Percentiles rank a stretch among this genome's conserved stretches.
phyloP scores from a whole-genome alignment of 2,888 invertebrate genomes.

The Caenorhabditis macrosperma region DNA sequence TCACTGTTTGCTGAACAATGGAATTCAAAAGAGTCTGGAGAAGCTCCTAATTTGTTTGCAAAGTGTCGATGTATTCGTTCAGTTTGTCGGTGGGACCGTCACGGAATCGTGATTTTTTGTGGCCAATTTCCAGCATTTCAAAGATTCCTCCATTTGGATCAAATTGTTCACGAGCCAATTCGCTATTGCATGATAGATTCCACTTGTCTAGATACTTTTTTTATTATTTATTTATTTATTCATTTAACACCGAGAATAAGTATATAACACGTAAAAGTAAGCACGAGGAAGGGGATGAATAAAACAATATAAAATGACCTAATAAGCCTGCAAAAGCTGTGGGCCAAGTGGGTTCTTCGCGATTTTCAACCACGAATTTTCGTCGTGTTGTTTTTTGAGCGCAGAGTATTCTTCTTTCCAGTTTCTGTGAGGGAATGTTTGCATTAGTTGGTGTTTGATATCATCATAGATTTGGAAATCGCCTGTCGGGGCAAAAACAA shows the following conservation, averaged over 20 bases:
- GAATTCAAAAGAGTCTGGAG: constrained; percentile 30
- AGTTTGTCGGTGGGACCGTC: constrained; percentile 32
- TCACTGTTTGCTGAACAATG: constrained; percentile 16
- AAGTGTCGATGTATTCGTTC: constrained; percentile 29
- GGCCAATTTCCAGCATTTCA: constrained; percentile 19
- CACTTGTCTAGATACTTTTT: constrained; percentile 29
- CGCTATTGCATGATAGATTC: constrained; percentile 31
- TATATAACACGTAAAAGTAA: no score
- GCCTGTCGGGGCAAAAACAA: constrained; percentile 28
- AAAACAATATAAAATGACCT: no score
- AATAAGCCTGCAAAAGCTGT: no score
- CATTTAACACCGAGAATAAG: no score
- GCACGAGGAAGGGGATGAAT: no score
- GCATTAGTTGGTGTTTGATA: constrained; percentile 24
- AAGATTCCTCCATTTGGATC: constrained; percentile 24
- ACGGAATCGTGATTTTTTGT: constrained; percentile 5
- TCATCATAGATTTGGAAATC: constrained; percentile 18
- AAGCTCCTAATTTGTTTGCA: constrained; percentile 16
- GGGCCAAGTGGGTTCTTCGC: no score
- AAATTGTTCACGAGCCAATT: constrained; percentile 39
- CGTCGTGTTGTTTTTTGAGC: constrained; percentile 29
- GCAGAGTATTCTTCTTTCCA: constrained; percentile 5
- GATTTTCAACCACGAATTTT: constrained; percentile 38
- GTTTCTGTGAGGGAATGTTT: constrained; percentile 9
- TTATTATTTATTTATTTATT: no score